Conservation (phyloP, 1,140 invertebrate species). For the Neotoxoptera formosana region DNA sequence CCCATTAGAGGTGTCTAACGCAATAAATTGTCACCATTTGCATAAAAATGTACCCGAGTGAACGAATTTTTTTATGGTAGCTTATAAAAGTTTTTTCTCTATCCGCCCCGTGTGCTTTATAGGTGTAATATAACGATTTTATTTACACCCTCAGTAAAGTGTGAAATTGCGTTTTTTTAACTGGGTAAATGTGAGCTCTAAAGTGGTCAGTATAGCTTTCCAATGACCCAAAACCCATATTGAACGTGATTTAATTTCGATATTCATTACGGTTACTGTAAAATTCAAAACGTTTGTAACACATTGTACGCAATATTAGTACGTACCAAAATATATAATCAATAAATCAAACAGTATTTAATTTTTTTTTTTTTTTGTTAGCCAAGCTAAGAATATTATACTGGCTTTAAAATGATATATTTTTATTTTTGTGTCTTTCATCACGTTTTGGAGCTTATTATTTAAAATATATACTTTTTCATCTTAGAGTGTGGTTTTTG, state of each 20-base stretch:
- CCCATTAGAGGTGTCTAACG: constrained; percentile 42
- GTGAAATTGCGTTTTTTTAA: constrained; percentile 47
- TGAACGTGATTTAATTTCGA: constrained; percentile 43
- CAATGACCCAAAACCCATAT: constrained; percentile 8
- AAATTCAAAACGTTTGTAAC: neutral
- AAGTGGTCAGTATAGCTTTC: neutral
- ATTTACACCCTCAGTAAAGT: constrained; percentile 31
- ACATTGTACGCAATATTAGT: neutral
- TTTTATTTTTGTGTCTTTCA: neutral
- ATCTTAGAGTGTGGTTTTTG: neutral
- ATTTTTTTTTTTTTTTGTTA: neutral
- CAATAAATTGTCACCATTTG: constrained; percentile 42
- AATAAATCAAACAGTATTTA: neutral
- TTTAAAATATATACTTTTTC: neutral
- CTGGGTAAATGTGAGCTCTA: neutral
- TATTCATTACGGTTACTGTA: neutral
- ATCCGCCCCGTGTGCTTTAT: constrained; percentile 5
- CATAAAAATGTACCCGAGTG: constrained; percentile 18
- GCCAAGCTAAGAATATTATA: neutral
- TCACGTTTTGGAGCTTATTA: neutral
- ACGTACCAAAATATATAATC: neutral
- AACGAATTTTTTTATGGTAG: constrained; percentile 40
- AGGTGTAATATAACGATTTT: constrained; percentile 28
- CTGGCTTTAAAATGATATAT: neutral
- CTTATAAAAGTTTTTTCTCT: constrained; percentile 44